Evolutionary conservation across 2,888 invertebrate genomes (phyloP).

Genomic region (Tinea trinotella): DNA sequence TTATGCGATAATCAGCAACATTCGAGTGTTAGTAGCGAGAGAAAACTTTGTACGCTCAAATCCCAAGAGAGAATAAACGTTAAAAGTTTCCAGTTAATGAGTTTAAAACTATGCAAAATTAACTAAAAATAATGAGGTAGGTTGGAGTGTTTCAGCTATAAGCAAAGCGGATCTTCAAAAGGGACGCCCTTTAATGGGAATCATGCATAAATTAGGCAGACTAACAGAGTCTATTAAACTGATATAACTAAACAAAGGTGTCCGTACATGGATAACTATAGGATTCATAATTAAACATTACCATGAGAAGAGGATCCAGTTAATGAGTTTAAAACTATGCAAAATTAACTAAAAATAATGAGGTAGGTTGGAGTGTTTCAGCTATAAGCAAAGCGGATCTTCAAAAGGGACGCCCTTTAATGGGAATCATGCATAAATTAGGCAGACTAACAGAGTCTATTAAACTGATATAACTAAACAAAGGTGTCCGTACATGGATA

Average conservation of each 20-base stretch:
- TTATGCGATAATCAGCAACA: too few relatives aligned
- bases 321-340: conserved; percentile 29
- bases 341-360: conserved; percentile 44
- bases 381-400: conserved; percentile 20
- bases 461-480: too few relatives aligned
- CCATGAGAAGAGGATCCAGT: conserved; percentile 34
- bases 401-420: conserved; percentile 26
- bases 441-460: background rate
- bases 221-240: background rate
- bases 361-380: conserved; percentile 23
- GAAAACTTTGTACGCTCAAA: background rate
- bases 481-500: too few relatives aligned
- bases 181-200: conserved; percentile 24
- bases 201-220: background rate
- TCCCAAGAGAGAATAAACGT: conserved; percentile 22
- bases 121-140: conserved; percentile 38
- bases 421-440: background rate
- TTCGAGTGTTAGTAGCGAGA: background rate
- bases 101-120: conserved; percentile 34
- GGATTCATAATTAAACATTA: too few relatives aligned
- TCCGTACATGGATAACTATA: too few relatives aligned
- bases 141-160: background rate
- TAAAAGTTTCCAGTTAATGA: conserved; percentile 33
- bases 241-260: too few relatives aligned
- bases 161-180: conserved; percentile 23